These are phyloP conservation scores for Agriopis aurantiaria DNA, from an alignment of 2,888 invertebrate genomes.

Conservation along the genomic window DNA sequence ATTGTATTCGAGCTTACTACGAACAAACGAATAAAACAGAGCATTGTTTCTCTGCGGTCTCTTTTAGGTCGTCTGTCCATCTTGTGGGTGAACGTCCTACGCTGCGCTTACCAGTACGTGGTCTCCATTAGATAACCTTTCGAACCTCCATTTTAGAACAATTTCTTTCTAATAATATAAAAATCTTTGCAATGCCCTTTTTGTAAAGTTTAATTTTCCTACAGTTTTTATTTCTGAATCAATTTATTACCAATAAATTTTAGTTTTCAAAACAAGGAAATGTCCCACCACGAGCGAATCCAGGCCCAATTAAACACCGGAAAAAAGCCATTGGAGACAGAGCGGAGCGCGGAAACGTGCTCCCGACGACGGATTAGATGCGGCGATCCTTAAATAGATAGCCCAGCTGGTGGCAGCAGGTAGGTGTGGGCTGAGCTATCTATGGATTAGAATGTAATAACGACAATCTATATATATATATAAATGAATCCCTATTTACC, in stretches of 20 bases:
- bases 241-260: constrained; percentile 3
- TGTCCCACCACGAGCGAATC: constrained; percentile 21
- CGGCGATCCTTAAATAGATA: constrained; percentile 47
- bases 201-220: background rate
- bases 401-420: constrained; percentile 9
- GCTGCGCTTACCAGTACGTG: no score
- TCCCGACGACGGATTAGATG: constrained; percentile 22
- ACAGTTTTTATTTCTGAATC: background rate
- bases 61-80: no score
- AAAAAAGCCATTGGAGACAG: constrained; percentile 40
- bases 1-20: no score
- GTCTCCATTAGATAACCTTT: no score
- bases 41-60: no score
- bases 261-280: constrained; percentile 27
- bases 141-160: no score
- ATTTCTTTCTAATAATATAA: no score
- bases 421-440: constrained; percentile 1
- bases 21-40: no score
- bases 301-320: constrained; percentile 41
- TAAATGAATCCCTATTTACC: no score
- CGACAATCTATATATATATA: background rate
- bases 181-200: no score
- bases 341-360: constrained; percentile 33
- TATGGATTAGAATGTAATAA: background rate
- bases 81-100: no score